Base-by-base conservation (phyloP, 2,888 invertebrate genomes). In the Alviniconcha strummeri region DNA sequence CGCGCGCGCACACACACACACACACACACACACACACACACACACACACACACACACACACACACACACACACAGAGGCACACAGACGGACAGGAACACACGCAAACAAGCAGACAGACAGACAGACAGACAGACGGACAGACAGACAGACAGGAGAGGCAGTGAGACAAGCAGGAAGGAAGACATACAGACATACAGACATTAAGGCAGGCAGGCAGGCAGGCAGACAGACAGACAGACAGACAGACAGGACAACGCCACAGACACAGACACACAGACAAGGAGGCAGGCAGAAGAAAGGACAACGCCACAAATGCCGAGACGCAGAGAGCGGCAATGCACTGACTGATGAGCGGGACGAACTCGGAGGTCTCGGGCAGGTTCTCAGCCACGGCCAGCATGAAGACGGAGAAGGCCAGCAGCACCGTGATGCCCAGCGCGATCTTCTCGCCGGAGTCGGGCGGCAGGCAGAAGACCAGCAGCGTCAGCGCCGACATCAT, bases 401-500 rank as follows among this genome's bases (percentile, higher is more conserved):
- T 78, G 79, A 79, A 83, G 79, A 83, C 83, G 36, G 83, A 83
- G 72, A 82, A 82, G 9, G 95, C 95, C 76, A 95, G 92, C 15
- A 95, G 92, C 9, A 95, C 95, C 17, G 95, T 95, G 85, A 95
- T 95, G 72, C 95, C 95, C 56, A 95, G 91, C 52, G 95, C 95
- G 83, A 95, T 95, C 89, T 95, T 95, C 91, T 95, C 95, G 5
- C 95, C 95, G 4, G 94, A 94, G 88, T 95, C 95, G 0, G 95
- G 95, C 6, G 95, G 95, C 81, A 95, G 92, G 88, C 95, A 94
- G 91, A 95, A 95, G 19, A 95, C 95, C 64, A 95, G 92, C 78
- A 95, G 92, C 0, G 95, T 95, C 78, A 95, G 91, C 95, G 97
- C 84, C 94, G 95, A 80, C 97, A 95, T 95, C 95, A 95, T 95